phyloP scores from a whole-genome alignment of 2,888 invertebrate species.

The Cryptosula pallasiana region DNA sequence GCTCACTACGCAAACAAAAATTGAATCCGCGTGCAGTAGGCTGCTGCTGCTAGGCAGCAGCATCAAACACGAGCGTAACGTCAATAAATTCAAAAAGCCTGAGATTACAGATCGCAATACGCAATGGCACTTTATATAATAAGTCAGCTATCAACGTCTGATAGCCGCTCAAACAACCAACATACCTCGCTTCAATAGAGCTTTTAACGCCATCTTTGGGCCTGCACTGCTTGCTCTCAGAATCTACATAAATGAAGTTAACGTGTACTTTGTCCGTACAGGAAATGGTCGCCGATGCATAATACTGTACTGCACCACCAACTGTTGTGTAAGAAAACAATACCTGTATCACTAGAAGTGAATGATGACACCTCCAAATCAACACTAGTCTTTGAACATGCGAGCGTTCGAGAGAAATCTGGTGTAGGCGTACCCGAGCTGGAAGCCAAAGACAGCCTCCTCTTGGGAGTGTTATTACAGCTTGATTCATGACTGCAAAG shows the following conservation, averaged over 20 bases:
- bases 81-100: slow-evolving; percentile 20
- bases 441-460: slow-evolving; percentile 38
- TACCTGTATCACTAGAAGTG: not conserved
- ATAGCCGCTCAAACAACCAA: no score
- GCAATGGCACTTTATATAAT: not conserved
- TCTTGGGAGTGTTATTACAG: slow-evolving; percentile 34
- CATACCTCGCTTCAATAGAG: not conserved
- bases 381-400: not conserved
- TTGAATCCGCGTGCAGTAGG: not conserved
- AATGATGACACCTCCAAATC: not conserved
- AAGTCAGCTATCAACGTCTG: no score
- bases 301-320: no score
- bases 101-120: not conserved
- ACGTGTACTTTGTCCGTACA: no score
- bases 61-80: not conserved
- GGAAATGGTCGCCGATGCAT: no score
- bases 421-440: slow-evolving; percentile 36
- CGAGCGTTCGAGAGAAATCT: not conserved
- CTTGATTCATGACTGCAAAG: not conserved
- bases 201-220: not conserved
- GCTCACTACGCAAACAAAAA: not conserved
- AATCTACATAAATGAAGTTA: no score
- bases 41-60: slow-evolving; percentile 19
- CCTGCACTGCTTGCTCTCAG: not conserved
- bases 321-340: not conserved